These are phyloP conservation scores for Cyanoramphus novaezelandiae DNA, from an alignment of 2,113 vertebrate species.

Conservation along the genomic window DNA sequence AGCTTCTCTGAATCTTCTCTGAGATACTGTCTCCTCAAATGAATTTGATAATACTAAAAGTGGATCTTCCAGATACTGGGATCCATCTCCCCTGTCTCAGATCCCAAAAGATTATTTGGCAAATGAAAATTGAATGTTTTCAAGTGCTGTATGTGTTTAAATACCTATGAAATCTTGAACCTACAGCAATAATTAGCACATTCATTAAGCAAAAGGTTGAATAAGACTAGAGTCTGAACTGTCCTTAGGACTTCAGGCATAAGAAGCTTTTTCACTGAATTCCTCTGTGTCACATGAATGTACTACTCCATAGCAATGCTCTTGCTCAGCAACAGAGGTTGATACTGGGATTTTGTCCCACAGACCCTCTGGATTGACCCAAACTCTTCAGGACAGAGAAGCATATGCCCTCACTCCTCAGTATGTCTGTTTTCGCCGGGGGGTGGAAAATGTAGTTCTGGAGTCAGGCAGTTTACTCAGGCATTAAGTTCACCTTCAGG, in stretches of 20 bases:
- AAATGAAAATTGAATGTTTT: not conserved
- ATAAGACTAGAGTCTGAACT: not conserved
- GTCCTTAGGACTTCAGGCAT: not conserved
- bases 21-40: not conserved
- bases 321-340: fast-evolving
- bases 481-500: not conserved
- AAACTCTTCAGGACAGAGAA: not conserved
- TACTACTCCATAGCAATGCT: not conserved
- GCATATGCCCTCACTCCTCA: not conserved
- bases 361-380: not conserved
- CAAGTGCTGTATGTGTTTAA: not conserved
- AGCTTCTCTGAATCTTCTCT: not conserved
- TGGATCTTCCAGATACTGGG: not conserved
- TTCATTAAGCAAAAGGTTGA: not conserved
- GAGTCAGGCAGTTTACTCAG: not conserved
- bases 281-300: not conserved
- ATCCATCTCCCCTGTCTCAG: not conserved
- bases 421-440: not conserved
- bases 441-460: not conserved
- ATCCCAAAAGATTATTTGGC: not conserved
- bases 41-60: not conserved
- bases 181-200: not conserved
- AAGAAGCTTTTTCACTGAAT: not conserved
- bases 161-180: not conserved
- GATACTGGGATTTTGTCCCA: not conserved